Evolutionary conservation across 2,888 invertebrate species (phyloP).

Genomic region (Elmis aenea): DNA sequence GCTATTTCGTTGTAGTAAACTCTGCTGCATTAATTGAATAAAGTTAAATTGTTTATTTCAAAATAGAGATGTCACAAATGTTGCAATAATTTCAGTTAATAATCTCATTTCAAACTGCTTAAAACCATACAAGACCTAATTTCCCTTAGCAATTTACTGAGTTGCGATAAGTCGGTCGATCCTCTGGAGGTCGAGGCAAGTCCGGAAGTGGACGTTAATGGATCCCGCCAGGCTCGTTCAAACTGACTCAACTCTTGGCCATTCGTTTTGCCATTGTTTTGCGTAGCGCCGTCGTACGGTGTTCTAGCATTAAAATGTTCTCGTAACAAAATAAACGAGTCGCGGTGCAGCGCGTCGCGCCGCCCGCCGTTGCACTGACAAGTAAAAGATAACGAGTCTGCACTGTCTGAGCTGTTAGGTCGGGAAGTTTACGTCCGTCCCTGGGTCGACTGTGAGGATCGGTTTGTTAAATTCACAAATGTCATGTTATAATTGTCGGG

Average conservation of each 20-base stretch:
- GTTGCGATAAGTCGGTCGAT: slow-evolving; percentile 35
- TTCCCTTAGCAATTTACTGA: slow-evolving; percentile 35
- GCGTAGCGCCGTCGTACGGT: slow-evolving; percentile 16
- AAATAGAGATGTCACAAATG: no score
- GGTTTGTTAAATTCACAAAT: slow-evolving; percentile 11
- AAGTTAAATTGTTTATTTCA: no score
- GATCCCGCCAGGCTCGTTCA: slow-evolving; percentile 41
- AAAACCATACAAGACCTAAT: slow-evolving; percentile 35
- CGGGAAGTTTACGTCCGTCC: slow-evolving; percentile 15
- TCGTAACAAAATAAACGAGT: slow-evolving; percentile 19
- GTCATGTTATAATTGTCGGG: slow-evolving; percentile 23
- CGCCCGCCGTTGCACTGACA: slow-evolving; percentile 14
- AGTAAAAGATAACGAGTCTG: slow-evolving; percentile 17
- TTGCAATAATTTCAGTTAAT: no score
- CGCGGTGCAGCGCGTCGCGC: slow-evolving; percentile 14
- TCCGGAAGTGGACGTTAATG: slow-evolving; percentile 44
- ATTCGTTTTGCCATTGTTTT: slow-evolving; percentile 39
- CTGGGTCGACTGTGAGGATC: slow-evolving; percentile 12
- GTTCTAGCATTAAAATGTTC: slow-evolving; percentile 18
- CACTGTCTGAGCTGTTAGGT: slow-evolving; percentile 12
- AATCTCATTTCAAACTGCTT: no score
- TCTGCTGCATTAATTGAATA: no score
- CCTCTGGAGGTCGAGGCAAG: slow-evolving; percentile 33
- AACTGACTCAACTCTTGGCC: slow-evolving; percentile 31
- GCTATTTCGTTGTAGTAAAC: no score